Base-by-base conservation (phyloP, 2,113 vertebrate species). In the Calyptomena viridis region DNA sequence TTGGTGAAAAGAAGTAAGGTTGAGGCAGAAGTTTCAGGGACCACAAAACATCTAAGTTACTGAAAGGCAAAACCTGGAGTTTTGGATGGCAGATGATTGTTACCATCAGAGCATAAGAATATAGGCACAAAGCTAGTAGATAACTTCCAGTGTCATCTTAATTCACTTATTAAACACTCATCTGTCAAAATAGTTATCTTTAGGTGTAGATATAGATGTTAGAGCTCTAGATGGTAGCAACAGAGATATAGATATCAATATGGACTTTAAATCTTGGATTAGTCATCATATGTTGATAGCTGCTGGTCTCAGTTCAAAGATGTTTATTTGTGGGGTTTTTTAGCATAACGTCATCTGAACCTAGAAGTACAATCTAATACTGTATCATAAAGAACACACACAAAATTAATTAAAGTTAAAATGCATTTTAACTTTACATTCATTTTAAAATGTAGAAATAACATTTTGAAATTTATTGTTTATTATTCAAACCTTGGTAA, bases 401-500 rank as follows among this genome's bases (percentile, higher is more conserved):
- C 4, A 58, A 76, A 86, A 83, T 67, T 68, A 90, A 62, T 88
- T 56, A 66, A 58, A 81, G 14, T 55, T 71, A 60, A 73, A 62
- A 77, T 5, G 1, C n/a, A n/a, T n/a, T n/a, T n/a, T n/a, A n/a
- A n/a, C n/a, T 37, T 74, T 81, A 33, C 31, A 56, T 84, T 78
- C 75, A 18, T 90, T 94, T 86, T 93, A 31, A 93, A 92, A 80
- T 31, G 27, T 28, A 77, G 42, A 67, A 80, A 35, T 37, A 86
- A 47, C 9, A 56, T 87, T 94, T 84, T 25, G 25, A 93, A 93
- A 90, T 37, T 7, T 47, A 23, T 21, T 14, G 3, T 31, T 69
- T 91, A 33, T 56, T 64, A 53, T 52, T 89, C 97, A 90, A 64
- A 98, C 98, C 98, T 98, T 69, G 98, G 98, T 80, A 98, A 83